Base-by-base conservation (phyloP, 2,888 invertebrate species). In the Micoletzkya japonica region DNA sequence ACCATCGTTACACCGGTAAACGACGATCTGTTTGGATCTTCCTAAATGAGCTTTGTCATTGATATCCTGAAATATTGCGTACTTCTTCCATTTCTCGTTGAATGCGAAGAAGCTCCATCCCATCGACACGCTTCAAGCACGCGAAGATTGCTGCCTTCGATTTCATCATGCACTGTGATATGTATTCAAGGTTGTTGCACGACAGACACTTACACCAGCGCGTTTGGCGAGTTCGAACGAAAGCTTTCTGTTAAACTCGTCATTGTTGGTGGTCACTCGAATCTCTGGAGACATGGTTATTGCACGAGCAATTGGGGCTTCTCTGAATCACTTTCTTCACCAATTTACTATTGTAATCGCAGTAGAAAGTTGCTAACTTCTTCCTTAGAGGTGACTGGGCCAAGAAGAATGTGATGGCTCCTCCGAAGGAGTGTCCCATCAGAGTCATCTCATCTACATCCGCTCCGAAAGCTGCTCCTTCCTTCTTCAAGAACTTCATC, bases 341-440 rank as follows among this genome's bases (percentile, higher is more conserved):
- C 7, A n/a, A n/a, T n/a, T n/a, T n/a, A 20, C 2, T 14, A 26
- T 26, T 24, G 4, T 37, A 59, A 26, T 39, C 32, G 26, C 24
- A 54, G 24, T 54, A 7, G 20, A 44, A 44, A 44, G 20, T 32
- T 57, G 34, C 64, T 26, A 6, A 66, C 64, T n/a, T 30, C 34
- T 54, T 66, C 26, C 54, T 34, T 30, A 66, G 36, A 66, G 64
- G 64, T 2, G 64, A 66, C 10, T 26, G 54, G 2, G 30, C 64
- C 7, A 66, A 30, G 32, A 66, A 10, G 17, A 37, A 44, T 7
- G 64, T 14, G 2, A 66, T 34, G 14, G 54, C 37, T 36, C 54
- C 64, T 6, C 64, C 64, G 28, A 26, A 52, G 3, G 64, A 66
- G 28, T 66, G 64, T 6, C 64, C 64, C 52, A 66, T 66, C 26